These are phyloP conservation scores for Cheilosia pagana DNA, from an alignment of 2,888 invertebrate genomes.

Conservation along the genomic window DNA sequence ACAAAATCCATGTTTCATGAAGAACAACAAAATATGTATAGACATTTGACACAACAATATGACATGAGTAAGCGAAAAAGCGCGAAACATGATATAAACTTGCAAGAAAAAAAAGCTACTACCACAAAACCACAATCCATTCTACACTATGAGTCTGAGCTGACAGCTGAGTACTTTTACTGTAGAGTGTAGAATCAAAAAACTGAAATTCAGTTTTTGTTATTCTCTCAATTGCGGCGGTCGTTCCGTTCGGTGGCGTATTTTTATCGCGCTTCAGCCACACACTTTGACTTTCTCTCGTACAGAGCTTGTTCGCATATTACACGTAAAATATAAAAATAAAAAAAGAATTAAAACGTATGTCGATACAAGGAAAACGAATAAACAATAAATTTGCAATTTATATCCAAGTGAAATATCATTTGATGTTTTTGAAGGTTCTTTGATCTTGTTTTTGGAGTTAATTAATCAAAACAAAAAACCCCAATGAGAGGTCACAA, in stretches of 20 bases:
- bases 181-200: conserved; percentile 39
- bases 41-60: neutral
- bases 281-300: conserved; percentile 46
- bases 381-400: conserved; percentile 14
- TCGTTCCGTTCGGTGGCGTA: conserved; percentile 32
- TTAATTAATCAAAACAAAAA: conserved; percentile 3
- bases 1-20: too few species aligned
- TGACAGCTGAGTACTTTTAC: conserved; percentile 2
- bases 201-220: conserved; percentile 68
- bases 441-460: conserved; percentile 23
- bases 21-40: too few species aligned
- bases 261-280: conserved; percentile 15
- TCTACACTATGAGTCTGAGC: conserved; percentile 7
- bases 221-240: conserved; percentile 67
- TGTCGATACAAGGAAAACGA: neutral
- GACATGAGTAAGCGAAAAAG: conserved; percentile 39
- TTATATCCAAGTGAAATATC: neutral
- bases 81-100: conserved; percentile 46
- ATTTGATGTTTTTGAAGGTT: conserved; percentile 35
- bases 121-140: conserved; percentile 27
- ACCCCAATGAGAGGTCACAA: neutral
- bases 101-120: conserved; percentile 26
- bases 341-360: conserved; percentile 2
- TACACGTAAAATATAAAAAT: conserved; percentile 11
- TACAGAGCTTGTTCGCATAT: conserved; percentile 7